Conservation (phyloP, 2,888 invertebrate genomes). For the Diarsia rubi region DNA sequence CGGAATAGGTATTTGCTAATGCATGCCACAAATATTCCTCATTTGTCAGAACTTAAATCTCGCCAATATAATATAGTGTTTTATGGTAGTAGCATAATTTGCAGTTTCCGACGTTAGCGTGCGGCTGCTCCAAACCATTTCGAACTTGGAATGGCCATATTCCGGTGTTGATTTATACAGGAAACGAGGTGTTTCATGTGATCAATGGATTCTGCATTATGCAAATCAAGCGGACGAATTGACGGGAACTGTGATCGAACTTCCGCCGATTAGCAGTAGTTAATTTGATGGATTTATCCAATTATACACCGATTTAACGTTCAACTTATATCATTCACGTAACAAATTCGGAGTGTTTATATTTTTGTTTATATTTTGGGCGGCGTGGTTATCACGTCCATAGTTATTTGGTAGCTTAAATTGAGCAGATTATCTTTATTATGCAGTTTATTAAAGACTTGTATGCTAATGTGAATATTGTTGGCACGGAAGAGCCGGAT, state of each 20-base stretch:
- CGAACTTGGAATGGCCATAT: slow-evolving; percentile 74
- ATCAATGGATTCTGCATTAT: slow-evolving; percentile 72
- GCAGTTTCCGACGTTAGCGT: slow-evolving; percentile 80
- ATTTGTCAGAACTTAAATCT: slow-evolving; percentile 57
- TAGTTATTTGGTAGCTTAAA: slow-evolving; percentile 34
- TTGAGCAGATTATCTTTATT: slow-evolving; percentile 42
- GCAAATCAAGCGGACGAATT: slow-evolving; percentile 63
- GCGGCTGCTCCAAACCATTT: slow-evolving; percentile 72
- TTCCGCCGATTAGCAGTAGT: slow-evolving; percentile 74
- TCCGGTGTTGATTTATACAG: slow-evolving; percentile 77
- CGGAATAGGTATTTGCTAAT: slow-evolving; percentile 14
- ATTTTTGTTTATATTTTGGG: slow-evolving; percentile 50
- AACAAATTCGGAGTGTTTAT: slow-evolving; percentile 43
- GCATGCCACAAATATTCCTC: slow-evolving; percentile 43
- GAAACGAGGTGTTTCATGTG: slow-evolving; percentile 75
- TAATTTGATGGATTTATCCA: slow-evolving; percentile 64
- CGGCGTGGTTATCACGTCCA: slow-evolving; percentile 19
- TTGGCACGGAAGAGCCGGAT: slow-evolving; percentile 48
- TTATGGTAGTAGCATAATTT: slow-evolving; percentile 69
- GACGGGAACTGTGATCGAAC: slow-evolving; percentile 70
- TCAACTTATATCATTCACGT: slow-evolving; percentile 58
- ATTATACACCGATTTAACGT: slow-evolving; percentile 54
- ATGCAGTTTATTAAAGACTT: slow-evolving; percentile 17
- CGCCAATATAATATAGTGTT: slow-evolving; percentile 45
- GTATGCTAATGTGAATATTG: slow-evolving; percentile 30